Evolutionary conservation across 2,888 invertebrate species (phyloP).

Genomic region (Melolontha melolontha): DNA sequence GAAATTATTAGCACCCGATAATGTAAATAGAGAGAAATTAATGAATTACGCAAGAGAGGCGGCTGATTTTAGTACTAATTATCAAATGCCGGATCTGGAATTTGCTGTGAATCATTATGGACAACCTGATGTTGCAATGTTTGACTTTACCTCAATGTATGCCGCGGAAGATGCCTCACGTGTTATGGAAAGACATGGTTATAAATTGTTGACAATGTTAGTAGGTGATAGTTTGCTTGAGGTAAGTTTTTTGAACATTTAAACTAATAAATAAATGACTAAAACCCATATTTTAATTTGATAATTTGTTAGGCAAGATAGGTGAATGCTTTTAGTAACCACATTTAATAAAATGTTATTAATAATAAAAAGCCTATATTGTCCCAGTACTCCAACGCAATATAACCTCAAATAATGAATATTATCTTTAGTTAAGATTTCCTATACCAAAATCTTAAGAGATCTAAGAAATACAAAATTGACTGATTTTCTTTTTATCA

Average conservation of each 20-base stretch:
- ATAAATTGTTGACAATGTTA: conserved; percentile 86
- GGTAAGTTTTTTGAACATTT: conserved; percentile 63
- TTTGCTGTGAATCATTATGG: conserved; percentile 99
- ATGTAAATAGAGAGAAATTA: conserved; percentile 90
- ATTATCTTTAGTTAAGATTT: too few relatives aligned
- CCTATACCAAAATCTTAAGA: too few relatives aligned
- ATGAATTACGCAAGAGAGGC: conserved; percentile 94
- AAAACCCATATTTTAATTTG: too few relatives aligned
- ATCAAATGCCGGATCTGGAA: conserved; percentile 86
- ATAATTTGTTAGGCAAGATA: too few relatives aligned
- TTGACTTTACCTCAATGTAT: conserved; percentile 99
- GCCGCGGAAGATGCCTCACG: conserved; percentile 95
- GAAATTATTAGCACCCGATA: conserved; percentile 85
- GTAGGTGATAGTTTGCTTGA: conserved; percentile 97
- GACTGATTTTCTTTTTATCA: too few relatives aligned
- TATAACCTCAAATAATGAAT: too few relatives aligned
- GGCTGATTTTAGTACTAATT: conserved; percentile 92
- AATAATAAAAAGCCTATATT: too few relatives aligned
- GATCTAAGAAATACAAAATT: too few relatives aligned
- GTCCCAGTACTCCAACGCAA: too few relatives aligned
- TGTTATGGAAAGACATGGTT: conserved; percentile 79
- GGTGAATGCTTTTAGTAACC: too few relatives aligned
- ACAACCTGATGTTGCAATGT: conserved; percentile 97
- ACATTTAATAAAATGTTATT: too few relatives aligned
- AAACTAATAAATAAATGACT: too few relatives aligned